Evolutionary conservation across 2,113 vertebrate species (phyloP).

Genomic region (Numida meleagris): DNA sequence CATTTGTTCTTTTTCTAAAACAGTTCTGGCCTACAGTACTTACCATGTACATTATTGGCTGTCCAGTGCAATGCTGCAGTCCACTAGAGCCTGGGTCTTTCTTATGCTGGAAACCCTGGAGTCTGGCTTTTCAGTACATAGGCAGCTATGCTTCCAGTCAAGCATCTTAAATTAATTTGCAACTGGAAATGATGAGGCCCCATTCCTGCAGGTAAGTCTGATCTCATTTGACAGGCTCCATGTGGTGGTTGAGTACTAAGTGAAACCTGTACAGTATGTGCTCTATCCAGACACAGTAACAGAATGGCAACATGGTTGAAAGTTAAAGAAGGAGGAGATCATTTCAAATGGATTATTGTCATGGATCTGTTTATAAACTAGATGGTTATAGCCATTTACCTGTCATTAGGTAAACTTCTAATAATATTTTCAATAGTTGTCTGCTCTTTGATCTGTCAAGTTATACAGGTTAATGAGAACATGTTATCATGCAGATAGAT

Average conservation of each 20-base stretch:
- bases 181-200: neutral
- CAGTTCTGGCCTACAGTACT: neutral
- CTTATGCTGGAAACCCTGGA: accelerated
- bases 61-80: neutral
- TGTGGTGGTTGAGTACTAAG: neutral
- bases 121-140: neutral
- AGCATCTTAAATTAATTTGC: neutral
- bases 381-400: neutral
- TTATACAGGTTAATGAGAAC: neutral
- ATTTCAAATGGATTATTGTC: neutral
- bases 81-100: neutral
- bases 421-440: neutral
- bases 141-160: neutral
- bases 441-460: neutral
- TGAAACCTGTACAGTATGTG: neutral
- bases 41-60: neutral
- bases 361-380: neutral
- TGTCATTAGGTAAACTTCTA: neutral
- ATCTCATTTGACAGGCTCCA: neutral
- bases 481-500: neutral
- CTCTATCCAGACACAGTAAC: neutral
- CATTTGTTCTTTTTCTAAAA: neutral
- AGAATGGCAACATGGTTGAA: neutral
- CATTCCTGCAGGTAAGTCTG: neutral
- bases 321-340: neutral